These are phyloP conservation scores for Saccostrea glomerata DNA, from an alignment of 1,140 invertebrate genomes.

Conservation along the genomic window DNA sequence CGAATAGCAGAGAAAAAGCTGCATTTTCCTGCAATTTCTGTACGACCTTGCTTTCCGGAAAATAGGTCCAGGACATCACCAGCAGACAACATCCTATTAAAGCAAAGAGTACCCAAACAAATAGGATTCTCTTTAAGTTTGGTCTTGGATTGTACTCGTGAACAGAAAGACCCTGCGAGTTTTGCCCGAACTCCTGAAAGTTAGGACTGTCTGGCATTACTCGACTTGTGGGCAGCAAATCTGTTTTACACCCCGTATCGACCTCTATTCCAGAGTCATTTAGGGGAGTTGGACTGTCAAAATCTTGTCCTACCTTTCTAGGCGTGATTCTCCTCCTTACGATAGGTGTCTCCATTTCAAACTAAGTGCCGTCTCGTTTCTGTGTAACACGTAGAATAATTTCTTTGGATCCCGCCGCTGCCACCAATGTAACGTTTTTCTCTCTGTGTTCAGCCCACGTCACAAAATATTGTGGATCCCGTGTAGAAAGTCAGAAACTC, in stretches of 20 bases:
- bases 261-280: too few species aligned
- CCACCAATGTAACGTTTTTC: too few species aligned
- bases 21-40: constrained; percentile 14
- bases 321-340: not conserved
- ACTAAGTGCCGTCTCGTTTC: not conserved
- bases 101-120: not conserved
- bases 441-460: too few species aligned
- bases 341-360: not conserved
- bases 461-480: too few species aligned
- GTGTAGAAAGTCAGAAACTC: too few species aligned
- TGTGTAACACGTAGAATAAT: too few species aligned
- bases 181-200: not conserved
- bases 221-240: too few species aligned
- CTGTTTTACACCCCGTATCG: too few species aligned
- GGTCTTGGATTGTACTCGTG: not conserved
- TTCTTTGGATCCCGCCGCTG: too few species aligned
- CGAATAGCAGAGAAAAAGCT: too few species aligned
- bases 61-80: constrained; percentile 28
- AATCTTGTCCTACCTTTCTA: not conserved
- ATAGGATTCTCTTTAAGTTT: not conserved
- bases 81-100: not conserved
- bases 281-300: not conserved
- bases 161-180: constrained; percentile 14
- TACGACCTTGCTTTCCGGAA: constrained; percentile 41
- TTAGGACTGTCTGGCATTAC: too few species aligned